Evolutionary conservation across 92 coral and sea anemone genomes (phyloP).

Genomic region (Desmophyllum pertusum): DNA sequence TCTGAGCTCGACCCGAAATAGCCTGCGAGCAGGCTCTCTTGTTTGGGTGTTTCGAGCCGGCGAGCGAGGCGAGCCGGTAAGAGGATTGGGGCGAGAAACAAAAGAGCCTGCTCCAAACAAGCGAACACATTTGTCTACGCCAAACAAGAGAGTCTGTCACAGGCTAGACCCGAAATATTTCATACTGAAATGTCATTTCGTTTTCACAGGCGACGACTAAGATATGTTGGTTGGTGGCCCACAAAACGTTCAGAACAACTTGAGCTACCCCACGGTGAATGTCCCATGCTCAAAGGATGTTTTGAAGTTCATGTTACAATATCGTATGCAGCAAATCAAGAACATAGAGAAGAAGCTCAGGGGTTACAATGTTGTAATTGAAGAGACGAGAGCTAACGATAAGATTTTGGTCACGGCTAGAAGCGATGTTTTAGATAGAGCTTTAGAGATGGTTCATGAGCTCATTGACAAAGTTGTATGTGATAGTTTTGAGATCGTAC

Average conservation of each 20-base stretch:
- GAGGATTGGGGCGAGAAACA: no score
- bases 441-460: background rate
- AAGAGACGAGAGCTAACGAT: background rate
- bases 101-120: no score
- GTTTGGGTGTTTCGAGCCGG: no score
- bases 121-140: no score
- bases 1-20: no score
- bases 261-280: background rate
- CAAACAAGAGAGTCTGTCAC: no score
- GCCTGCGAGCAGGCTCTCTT: no score
- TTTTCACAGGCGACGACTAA: no score
- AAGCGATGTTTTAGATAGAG: background rate
- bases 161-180: no score
- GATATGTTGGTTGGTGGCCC: background rate
- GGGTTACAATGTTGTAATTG: background rate
- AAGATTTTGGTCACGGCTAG: conserved; percentile 6
- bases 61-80: no score
- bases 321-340: conserved; percentile 1
- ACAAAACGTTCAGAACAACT: background rate
- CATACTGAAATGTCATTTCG: no score
- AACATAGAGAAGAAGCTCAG: background rate
- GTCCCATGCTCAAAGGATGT: background rate
- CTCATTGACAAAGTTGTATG: conserved; percentile 7
- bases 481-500: conserved; percentile 9
- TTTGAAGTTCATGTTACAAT: background rate